Evolutionary conservation across 2,113 vertebrate species (phyloP).

Genomic region (sheep (Ovis aries)): DNA sequence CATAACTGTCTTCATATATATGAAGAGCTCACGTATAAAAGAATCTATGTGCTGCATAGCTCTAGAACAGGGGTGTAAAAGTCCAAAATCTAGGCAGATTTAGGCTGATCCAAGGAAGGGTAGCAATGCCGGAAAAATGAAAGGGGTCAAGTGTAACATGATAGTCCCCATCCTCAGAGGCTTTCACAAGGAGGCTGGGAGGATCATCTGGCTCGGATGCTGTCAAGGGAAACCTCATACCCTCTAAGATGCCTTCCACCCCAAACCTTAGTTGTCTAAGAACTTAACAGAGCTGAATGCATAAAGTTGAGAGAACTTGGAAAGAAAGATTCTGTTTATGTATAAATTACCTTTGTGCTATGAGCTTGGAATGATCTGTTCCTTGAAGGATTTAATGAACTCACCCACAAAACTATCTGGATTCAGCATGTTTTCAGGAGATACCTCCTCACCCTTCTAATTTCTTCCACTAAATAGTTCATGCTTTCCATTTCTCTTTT

Average conservation of each 20-base stretch:
- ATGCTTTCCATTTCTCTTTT: background rate
- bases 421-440: background rate
- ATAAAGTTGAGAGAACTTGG: background rate
- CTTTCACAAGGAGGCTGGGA: background rate
- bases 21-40: background rate
- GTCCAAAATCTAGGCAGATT: background rate
- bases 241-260: background rate
- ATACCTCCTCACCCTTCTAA: background rate
- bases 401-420: background rate
- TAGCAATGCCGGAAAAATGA: background rate
- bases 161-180: background rate
- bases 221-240: background rate
- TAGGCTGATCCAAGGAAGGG: background rate
- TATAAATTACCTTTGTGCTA: background rate
- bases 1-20: background rate
- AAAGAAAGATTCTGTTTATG: background rate
- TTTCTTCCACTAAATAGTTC: background rate
- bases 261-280: background rate
- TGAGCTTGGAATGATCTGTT: background rate
- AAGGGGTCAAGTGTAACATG: background rate
- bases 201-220: background rate
- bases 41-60: background rate
- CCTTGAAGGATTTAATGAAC: background rate
- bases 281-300: background rate
- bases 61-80: background rate